A percentile compares a stretch with the other conserved stretches of the same genome.
Conservation (phyloP, 1,140 invertebrate species). For the Eubasilissa regina region DNA sequence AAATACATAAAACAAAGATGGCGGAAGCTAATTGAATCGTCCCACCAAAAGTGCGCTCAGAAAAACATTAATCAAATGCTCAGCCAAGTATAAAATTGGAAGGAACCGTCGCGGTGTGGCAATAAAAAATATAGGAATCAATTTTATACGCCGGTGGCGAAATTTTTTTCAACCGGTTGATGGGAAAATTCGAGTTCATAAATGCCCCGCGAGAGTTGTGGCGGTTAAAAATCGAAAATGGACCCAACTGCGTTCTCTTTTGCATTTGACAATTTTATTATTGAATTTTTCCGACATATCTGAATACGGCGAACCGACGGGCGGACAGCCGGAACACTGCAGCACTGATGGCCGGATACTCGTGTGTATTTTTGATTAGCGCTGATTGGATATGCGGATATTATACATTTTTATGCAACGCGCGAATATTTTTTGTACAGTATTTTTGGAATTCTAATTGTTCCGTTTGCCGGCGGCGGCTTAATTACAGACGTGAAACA, state of each 20-base stretch:
- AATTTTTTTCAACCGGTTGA: conserved; percentile 32
- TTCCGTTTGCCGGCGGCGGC: conserved; percentile 20
- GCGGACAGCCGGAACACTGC: background rate
- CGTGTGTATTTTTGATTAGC: conserved; percentile 44
- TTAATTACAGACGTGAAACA: conserved; percentile 23
- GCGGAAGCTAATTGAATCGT: conserved; percentile 39
- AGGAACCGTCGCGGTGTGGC: conserved; percentile 37
- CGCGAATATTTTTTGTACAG: background rate
- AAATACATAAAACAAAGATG: conserved; percentile 37
- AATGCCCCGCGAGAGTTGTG: conserved; percentile 34
- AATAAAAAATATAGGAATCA: conserved; percentile 50
- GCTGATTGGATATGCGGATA: conserved; percentile 40
- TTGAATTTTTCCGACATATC: conserved; percentile 27
- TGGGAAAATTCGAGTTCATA: conserved; percentile 38
- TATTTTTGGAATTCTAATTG: conserved; percentile 42
- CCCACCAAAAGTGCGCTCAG: conserved; percentile 31
- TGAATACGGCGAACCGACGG: background rate
- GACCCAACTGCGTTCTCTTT: conserved; percentile 31
- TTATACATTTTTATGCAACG: conserved; percentile 9
- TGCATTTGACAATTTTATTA: conserved; percentile 48
- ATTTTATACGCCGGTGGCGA: conserved; percentile 42
- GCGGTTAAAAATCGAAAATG: conserved; percentile 30
- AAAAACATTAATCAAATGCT: conserved; percentile 48
- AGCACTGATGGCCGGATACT: background rate
- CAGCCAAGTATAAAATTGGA: conserved; percentile 47